phyloP scores from a whole-genome alignment of 2,888 invertebrate genomes.

The Selenia dentaria region DNA sequence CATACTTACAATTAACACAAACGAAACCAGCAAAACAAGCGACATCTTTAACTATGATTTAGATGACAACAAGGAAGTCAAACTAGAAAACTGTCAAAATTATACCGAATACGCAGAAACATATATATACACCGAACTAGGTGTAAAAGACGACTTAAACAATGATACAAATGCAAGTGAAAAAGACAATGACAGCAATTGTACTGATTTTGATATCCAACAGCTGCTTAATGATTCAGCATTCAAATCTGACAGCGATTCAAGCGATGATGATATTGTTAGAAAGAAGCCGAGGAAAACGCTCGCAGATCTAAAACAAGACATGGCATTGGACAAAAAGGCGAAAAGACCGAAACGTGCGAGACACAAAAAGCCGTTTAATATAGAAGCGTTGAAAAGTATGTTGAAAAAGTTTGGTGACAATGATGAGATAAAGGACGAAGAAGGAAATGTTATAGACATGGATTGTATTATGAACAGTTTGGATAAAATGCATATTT shows the following conservation, averaged over 20 bases:
- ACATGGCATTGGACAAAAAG: not conserved
- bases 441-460: constrained; percentile 4
- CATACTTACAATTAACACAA: not conserved
- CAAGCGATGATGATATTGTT: not conserved
- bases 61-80: not conserved
- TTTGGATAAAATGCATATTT: constrained; percentile 10
- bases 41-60: too few species aligned
- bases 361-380: not conserved
- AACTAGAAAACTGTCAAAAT: not conserved
- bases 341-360: not conserved
- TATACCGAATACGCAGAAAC: not conserved
- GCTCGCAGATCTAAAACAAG: not conserved
- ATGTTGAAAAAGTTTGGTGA: not conserved
- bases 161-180: not conserved
- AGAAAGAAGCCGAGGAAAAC: not conserved
- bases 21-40: not conserved
- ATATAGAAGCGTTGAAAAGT: not conserved
- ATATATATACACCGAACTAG: not conserved
- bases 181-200: not conserved
- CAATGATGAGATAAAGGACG: not conserved
- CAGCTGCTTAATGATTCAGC: not conserved
- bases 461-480: constrained; percentile 5
- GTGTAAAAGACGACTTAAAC: not conserved
- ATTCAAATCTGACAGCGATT: not conserved
- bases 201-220: constrained; percentile 1